Percentiles rank a stretch among this genome's conserved stretches.
phyloP scores from a whole-genome alignment of 2,113 vertebrate genomes.

The Gopherus flavomarginatus region DNA sequence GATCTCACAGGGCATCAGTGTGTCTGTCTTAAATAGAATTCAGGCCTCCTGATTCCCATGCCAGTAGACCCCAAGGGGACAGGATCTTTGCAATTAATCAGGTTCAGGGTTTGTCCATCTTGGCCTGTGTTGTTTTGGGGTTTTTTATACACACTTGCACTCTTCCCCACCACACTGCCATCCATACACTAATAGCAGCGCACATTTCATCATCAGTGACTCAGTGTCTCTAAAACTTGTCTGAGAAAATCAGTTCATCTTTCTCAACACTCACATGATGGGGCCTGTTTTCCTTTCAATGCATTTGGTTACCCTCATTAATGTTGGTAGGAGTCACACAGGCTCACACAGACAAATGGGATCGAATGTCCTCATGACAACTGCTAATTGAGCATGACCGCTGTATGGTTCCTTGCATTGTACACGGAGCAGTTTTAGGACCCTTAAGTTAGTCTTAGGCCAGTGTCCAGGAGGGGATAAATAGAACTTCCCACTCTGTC shows the following conservation, averaged over 20 bases:
- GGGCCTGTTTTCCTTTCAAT: conserved; percentile 6
- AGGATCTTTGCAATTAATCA: background rate
- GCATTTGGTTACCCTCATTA: conserved; percentile 3
- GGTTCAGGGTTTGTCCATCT: background rate
- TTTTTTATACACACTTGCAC: background rate
- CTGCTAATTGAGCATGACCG: conserved; percentile 18
- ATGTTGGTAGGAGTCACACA: background rate
- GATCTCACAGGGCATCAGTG: background rate
- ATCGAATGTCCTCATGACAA: background rate
- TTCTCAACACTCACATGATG: background rate
- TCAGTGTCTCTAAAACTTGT: background rate
- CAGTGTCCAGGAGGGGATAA: background rate
- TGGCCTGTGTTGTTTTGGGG: background rate
- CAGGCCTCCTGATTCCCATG: background rate
- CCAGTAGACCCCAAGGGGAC: background rate
- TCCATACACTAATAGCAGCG: background rate
- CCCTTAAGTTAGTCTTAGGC: background rate
- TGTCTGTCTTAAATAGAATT: background rate
- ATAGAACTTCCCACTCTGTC: background rate
- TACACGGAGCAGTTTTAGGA: background rate
- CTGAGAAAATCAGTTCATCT: conserved; percentile 15
- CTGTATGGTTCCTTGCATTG: background rate
- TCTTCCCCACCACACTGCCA: background rate
- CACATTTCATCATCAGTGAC: background rate
- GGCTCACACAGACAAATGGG: background rate